phyloP scores from a whole-genome alignment of 1,140 invertebrate genomes.

The Drosophila saltans region DNA sequence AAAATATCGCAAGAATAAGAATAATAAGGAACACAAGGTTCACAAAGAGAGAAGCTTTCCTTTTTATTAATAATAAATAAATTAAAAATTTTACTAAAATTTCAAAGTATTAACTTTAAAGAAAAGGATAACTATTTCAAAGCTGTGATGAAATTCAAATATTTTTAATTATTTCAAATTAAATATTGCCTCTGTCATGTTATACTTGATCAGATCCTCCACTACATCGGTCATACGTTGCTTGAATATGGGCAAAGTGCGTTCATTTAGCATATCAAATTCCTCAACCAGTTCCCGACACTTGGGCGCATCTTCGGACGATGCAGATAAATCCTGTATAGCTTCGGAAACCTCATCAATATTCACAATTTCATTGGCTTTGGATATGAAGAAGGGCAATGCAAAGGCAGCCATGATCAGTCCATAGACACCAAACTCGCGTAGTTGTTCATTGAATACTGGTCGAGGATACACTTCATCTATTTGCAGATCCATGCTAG shows the following conservation, averaged over 20 bases:
- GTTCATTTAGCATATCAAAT: constrained; percentile 58
- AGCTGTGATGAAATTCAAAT: too few species aligned
- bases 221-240: constrained; percentile 52
- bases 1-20: too few species aligned
- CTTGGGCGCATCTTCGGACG: constrained; percentile 42
- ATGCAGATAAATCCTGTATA: constrained; percentile 45
- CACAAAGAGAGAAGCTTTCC: too few species aligned
- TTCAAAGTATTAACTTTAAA: too few species aligned
- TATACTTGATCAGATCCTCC: constrained; percentile 49
- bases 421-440: constrained; percentile 49
- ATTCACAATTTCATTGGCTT: constrained; percentile 53
- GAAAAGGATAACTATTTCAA: too few species aligned
- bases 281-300: constrained; percentile 50
- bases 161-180: background rate
- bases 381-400: constrained; percentile 63
- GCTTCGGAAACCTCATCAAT: constrained; percentile 63
- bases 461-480: constrained; percentile 80
- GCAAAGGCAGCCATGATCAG: constrained; percentile 60
- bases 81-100: too few species aligned
- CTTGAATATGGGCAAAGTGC: constrained; percentile 64
- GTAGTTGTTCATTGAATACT: constrained; percentile 52
- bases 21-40: too few species aligned
- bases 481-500: constrained; percentile 76
- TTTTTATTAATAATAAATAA: too few species aligned
- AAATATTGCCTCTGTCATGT: constrained; percentile 42